Evolutionary conservation across 2,113 vertebrate genomes (phyloP).

Genomic region (Seriola rivoliana): DNA sequence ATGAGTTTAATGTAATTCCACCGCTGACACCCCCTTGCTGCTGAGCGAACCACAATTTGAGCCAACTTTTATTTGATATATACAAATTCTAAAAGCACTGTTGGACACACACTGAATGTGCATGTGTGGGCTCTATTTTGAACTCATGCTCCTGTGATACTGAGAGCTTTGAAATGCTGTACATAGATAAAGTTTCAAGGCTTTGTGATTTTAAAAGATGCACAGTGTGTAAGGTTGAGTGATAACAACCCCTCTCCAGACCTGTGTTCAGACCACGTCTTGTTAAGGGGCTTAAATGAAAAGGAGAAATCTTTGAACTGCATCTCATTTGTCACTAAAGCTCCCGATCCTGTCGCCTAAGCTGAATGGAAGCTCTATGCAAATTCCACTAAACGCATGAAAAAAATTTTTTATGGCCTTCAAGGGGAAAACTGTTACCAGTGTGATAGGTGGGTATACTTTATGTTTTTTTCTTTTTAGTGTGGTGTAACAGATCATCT

Average conservation of each 20-base stretch:
- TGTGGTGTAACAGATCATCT: neutral
- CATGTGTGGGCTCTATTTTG: neutral
- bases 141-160: neutral
- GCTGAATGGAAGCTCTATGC: neutral
- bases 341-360: neutral
- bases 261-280: neutral
- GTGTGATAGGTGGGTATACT: neutral
- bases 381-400: neutral
- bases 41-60: neutral
- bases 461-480: slow-evolving; percentile 9
- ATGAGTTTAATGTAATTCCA: neutral
- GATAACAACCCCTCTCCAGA: neutral
- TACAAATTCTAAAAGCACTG: neutral
- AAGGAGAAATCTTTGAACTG: neutral
- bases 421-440: neutral
- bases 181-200: neutral
- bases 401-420: neutral
- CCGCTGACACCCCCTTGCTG: neutral
- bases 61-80: neutral
- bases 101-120: neutral
- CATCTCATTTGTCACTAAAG: neutral
- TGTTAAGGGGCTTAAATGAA: neutral
- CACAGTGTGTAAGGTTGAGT: neutral
- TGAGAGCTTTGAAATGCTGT: neutral
- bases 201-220: neutral